Percentiles rank a stretch among this genome's conserved stretches.
Conservation (phyloP, 2,888 invertebrate species). For the Saturnia japonica region DNA sequence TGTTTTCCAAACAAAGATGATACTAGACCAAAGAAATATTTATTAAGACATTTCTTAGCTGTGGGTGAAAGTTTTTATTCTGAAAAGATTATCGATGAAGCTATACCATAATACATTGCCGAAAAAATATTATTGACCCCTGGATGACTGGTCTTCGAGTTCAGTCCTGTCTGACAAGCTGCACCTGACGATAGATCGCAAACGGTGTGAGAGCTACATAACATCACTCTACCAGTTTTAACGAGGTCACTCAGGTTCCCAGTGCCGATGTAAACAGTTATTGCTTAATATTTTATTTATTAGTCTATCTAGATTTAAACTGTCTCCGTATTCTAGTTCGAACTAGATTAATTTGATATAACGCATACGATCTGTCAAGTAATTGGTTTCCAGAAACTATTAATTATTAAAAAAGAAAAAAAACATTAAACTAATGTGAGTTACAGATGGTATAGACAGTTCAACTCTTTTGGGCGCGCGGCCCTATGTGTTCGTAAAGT, state of each 20-base stretch:
- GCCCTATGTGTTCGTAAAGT: no score
- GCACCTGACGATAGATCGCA: constrained; percentile 21
- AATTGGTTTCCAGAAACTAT: no score
- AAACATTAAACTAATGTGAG: not conserved
- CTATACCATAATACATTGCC: not conserved
- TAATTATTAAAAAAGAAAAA: no score
- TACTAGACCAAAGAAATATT: not conserved
- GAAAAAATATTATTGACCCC: not conserved
- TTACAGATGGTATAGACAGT: not conserved
- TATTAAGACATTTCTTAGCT: not conserved
- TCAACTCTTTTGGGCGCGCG: no score
- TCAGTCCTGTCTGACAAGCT: constrained; percentile 8
- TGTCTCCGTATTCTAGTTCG: not conserved
- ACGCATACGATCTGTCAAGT: no score
- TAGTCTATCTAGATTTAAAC: not conserved
- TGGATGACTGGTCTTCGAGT: not conserved
- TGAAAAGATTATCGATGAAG: no score
- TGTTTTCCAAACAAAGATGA: not conserved
- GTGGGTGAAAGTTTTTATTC: not conserved
- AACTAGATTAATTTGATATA: not conserved
- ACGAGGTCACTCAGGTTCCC: constrained; percentile 20
- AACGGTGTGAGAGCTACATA: constrained; percentile 18
- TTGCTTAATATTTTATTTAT: constrained; percentile 14
- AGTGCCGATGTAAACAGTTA: constrained; percentile 9
- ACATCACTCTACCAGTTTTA: constrained; percentile 22